Percentiles rank a stretch among this genome's conserved stretches.
Conservation (phyloP, 2,797 vertebrate species). For the Yasuhikotakia modesta region DNA sequence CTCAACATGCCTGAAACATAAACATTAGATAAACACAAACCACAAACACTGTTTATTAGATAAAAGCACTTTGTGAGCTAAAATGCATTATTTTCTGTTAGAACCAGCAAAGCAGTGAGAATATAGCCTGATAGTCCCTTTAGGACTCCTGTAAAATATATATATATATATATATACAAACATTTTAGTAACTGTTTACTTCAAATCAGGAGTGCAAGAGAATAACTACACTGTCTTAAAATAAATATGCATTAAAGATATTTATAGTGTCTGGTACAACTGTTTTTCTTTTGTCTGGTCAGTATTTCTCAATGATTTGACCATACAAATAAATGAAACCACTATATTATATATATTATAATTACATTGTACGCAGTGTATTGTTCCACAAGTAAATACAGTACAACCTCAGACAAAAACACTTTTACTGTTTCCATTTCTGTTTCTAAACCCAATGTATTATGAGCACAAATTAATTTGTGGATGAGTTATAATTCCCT, state of each 20-base stretch:
- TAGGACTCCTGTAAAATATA: constrained; percentile 35
- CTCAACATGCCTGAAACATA: constrained; percentile 48
- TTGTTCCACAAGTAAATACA: constrained; percentile 58
- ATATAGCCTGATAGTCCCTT: constrained; percentile 31
- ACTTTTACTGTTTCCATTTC: no score
- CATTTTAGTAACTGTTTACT: constrained; percentile 50
- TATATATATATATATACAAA: constrained; percentile 26
- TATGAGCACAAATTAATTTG: not conserved
- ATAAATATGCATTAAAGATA: constrained; percentile 49
- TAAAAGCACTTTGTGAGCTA: constrained; percentile 67
- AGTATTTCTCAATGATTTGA: not conserved
- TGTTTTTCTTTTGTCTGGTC: constrained; percentile 11
- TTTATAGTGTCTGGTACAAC: constrained; percentile 39
- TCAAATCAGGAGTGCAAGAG: constrained; percentile 28
- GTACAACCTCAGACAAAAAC: not conserved
- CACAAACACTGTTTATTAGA: constrained; percentile 40
- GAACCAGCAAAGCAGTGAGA: constrained; percentile 47
- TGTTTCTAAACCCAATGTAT: not conserved
- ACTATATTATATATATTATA: not conserved
- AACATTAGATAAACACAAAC: constrained; percentile 61
- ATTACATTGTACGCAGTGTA: constrained; percentile 57
- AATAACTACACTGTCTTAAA: constrained; percentile 45
- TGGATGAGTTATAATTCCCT: no score
- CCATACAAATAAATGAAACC: constrained; percentile 9
- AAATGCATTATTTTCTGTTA: constrained; percentile 47